These are phyloP conservation scores for Dione vanillae DNA, from an alignment of 2,888 invertebrate species.

Conservation along the genomic window DNA sequence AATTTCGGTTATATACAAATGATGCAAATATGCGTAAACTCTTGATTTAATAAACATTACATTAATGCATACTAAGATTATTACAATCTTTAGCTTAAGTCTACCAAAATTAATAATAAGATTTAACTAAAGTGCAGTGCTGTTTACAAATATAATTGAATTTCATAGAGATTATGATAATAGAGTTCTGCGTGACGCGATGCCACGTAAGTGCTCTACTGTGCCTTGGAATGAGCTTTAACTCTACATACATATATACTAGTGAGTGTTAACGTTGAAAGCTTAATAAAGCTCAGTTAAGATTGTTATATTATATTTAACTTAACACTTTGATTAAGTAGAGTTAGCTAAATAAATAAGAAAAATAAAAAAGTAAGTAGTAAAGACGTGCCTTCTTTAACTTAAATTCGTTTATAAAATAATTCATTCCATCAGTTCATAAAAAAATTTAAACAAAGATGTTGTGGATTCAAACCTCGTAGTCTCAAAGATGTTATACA, in stretches of 20 bases:
- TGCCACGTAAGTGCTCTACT: conserved; percentile 15
- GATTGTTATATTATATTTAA: neutral
- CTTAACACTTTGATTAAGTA: neutral
- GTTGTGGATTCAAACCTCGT: too few relatives aligned
- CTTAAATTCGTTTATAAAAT: too few relatives aligned
- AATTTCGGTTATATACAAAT: too few relatives aligned
- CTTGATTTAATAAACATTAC: too few relatives aligned
- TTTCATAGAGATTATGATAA: conserved; percentile 32
- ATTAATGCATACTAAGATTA: too few relatives aligned
- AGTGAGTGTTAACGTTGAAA: conserved; percentile 1
- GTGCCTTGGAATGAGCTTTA: neutral
- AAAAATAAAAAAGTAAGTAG: too few relatives aligned
- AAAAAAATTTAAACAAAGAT: too few relatives aligned
- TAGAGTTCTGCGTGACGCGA: conserved; percentile 17
- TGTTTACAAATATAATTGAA: conserved; percentile 25
- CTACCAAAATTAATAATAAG: neutral
- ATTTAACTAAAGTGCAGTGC: conserved; percentile 5
- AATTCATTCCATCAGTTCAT: too few relatives aligned
- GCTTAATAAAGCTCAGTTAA: conserved; percentile 9
- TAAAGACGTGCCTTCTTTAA: too few relatives aligned
- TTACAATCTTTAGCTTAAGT: neutral
- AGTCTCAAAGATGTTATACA: too few relatives aligned
- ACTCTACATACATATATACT: conserved; percentile 1
- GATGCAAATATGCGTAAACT: too few relatives aligned
- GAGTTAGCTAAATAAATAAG: neutral